A percentile compares a stretch with the other conserved stretches of the same genome.
These are phyloP conservation scores for Drosophila macrothrix DNA, from an alignment of 2,888 invertebrate genomes.

Conservation along the genomic window DNA sequence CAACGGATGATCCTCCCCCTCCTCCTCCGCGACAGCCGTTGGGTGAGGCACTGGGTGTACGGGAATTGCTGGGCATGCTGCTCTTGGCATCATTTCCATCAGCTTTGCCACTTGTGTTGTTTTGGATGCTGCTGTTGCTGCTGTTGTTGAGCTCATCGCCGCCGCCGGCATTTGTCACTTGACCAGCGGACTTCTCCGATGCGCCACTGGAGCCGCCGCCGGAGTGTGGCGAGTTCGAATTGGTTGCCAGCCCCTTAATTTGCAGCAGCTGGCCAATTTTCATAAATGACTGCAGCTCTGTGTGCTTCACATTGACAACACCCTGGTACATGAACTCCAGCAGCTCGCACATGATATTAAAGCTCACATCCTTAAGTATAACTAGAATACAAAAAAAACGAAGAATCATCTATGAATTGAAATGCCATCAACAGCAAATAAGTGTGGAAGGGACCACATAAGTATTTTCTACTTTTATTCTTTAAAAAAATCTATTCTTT, in stretches of 20 bases:
- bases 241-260: slow-evolving; percentile 85
- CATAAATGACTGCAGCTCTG: slow-evolving; percentile 85
- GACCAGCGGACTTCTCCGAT: slow-evolving; percentile 80
- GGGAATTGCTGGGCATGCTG: slow-evolving; percentile 55
- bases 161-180: slow-evolving; percentile 46
- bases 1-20: slow-evolving; percentile 9
- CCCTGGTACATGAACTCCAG: slow-evolving; percentile 88
- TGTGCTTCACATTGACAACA: slow-evolving; percentile 86
- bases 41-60: slow-evolving; percentile 71
- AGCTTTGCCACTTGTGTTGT: slow-evolving; percentile 39
- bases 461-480: neutral
- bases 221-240: slow-evolving; percentile 69
- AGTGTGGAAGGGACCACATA: neutral
- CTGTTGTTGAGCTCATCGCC: slow-evolving; percentile 55
- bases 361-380: slow-evolving; percentile 87
- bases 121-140: slow-evolving; percentile 42
- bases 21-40: slow-evolving; percentile 29
- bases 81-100: slow-evolving; percentile 54
- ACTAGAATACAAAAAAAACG: slow-evolving; percentile 62
- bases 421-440: neutral
- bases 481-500: too few species aligned
- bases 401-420: neutral
- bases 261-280: slow-evolving; percentile 86
- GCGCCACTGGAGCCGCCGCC: slow-evolving; percentile 52
- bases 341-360: slow-evolving; percentile 86